Percentiles rank a stretch among this genome's conserved stretches.
phyloP scores from a whole-genome alignment of 2,797 vertebrate species.

The Gymnodraco acuticeps region DNA sequence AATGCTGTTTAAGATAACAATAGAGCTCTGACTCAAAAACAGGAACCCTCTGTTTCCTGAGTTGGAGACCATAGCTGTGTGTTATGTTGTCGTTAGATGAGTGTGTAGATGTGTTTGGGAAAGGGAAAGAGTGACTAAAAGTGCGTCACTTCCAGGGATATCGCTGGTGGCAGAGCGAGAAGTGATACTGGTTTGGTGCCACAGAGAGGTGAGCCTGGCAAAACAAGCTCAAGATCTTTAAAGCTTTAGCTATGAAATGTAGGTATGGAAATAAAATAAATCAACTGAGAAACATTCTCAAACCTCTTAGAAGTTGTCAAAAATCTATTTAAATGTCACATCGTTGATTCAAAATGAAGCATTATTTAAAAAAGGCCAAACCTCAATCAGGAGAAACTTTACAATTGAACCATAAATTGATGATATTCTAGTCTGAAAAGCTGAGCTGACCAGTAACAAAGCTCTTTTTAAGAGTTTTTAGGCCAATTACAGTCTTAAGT shows the following conservation, averaged over 20 bases:
- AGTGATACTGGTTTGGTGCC: background rate
- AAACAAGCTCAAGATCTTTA: slow-evolving; percentile 1
- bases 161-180: background rate
- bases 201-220: background rate
- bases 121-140: slow-evolving; percentile 62
- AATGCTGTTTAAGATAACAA: slow-evolving; percentile 75
- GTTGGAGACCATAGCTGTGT: slow-evolving; percentile 57
- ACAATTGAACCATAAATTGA: background rate
- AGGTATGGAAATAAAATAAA: slow-evolving; percentile 3
- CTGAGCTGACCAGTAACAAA: background rate
- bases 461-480: background rate
- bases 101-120: slow-evolving; percentile 53
- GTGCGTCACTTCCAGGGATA: slow-evolving; percentile 44
- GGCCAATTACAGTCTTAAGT: background rate
- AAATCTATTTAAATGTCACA: background rate
- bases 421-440: background rate
- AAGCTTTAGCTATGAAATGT: background rate
- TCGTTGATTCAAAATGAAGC: slow-evolving; percentile 8
- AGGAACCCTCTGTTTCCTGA: slow-evolving; percentile 88
- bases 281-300: background rate
- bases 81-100: slow-evolving; percentile 60
- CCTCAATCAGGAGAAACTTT: background rate
- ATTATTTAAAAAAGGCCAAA: background rate
- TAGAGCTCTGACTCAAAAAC: slow-evolving; percentile 80
- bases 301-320: slow-evolving; percentile 5